Base-by-base conservation (phyloP, 2,797 vertebrate genomes). In the Craterocephalus amniculus region DNA sequence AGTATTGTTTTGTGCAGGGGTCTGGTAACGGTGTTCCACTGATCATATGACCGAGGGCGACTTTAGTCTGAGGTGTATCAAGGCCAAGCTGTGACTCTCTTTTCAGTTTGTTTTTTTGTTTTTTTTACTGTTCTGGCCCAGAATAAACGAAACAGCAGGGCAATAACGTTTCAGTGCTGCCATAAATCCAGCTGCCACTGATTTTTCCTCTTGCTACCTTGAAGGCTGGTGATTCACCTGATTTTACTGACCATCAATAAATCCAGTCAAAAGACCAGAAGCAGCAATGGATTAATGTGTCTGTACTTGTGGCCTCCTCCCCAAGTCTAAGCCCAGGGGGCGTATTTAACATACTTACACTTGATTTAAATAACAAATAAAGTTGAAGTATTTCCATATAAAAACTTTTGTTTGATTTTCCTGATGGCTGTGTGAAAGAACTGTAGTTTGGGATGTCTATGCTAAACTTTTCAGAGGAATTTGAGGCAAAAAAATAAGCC, bases 21-120 rank as follows among this genome's bases (percentile, higher is more conserved):
- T 73, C 69, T 64, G 80, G 64, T 71, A 83, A 68, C 69, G 65
- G 74, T 69, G 75, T 61, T 83, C 43, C 54, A 77, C 40, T 60
- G 63, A 63, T 85, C 80, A 84, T 65, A 66, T 79, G 85, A 87
- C 70, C 1, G 6, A 70, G 61, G 57, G 60, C 0, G 40, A 63
- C 71, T 70, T 67, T 24, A 34, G 58, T 40, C 64, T 35, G 61
- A 26, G 49, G 43, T 64, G 60, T 63, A 14, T 29, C 26, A 54
- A 54, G 27, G 51, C n/a, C 34, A 20, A 74, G 66, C 69, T 68
- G 36, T 54, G 59, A 63, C 67, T 45, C 40, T 6, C 18, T 6
- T 12, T 31, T 59, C 12, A 55, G 31, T 71, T n/a, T n/a, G n/a
- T n/a, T n/a, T n/a, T n/a, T n/a, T n/a, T n/a, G n/a, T n/a, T n/a